phyloP scores from a whole-genome alignment of 2,113 vertebrate genomes.

The Xerus inauris region DNA sequence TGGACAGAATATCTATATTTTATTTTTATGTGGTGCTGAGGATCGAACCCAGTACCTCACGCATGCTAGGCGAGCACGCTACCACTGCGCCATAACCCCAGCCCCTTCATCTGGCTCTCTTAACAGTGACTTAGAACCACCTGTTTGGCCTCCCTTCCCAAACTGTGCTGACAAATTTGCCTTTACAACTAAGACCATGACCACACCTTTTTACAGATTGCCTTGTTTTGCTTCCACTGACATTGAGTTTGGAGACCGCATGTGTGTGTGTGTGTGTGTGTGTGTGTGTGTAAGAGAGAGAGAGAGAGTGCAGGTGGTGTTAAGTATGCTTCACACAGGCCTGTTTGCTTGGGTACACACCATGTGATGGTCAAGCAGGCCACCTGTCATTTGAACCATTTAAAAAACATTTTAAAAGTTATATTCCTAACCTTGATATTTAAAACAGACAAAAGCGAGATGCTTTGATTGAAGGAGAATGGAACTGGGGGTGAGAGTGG shows the following conservation, averaged over 20 bases:
- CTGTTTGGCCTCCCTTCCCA: neutral
- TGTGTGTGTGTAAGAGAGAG: neutral
- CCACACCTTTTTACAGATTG: neutral
- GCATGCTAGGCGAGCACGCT: too few relatives aligned
- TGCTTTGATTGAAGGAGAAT: neutral
- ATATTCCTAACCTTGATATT: neutral
- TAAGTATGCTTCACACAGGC: neutral
- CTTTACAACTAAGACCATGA: neutral
- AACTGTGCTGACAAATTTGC: neutral
- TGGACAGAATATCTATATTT: too few relatives aligned
- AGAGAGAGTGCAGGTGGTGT: neutral
- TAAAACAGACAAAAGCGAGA: neutral
- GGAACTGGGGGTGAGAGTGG: neutral
- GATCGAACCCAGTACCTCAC: too few relatives aligned
- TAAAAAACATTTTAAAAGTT: neutral
- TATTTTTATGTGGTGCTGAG: too few relatives aligned
- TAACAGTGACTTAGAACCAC: neutral
- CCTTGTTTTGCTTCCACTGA: neutral
- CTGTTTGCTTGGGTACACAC: neutral
- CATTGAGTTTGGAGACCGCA: neutral
- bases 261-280: neutral
- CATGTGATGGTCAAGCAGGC: neutral
- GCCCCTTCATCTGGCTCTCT: neutral
- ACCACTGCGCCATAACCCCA: too few relatives aligned
- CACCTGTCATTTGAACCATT: neutral